A percentile compares a stretch with the other conserved stretches of the same genome.
These are phyloP conservation scores for Fissipunctia ypsillon DNA, from an alignment of 2,888 invertebrate species.

Conservation along the genomic window DNA sequence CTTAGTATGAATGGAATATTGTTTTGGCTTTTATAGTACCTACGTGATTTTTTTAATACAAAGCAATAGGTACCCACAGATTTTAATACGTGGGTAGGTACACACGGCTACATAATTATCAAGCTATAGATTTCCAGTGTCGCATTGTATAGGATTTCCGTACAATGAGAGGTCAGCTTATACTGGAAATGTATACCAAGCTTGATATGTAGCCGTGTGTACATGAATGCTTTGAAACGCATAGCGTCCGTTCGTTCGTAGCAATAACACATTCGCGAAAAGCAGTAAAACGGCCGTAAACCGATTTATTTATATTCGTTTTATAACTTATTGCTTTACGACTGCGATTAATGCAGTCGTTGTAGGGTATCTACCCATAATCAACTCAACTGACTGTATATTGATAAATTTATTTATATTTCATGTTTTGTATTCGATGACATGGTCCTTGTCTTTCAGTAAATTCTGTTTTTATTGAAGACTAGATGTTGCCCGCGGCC, in stretches of 20 bases:
- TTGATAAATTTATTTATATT: constrained; percentile 69
- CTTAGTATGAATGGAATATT: constrained; percentile 4
- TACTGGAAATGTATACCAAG: too few relatives aligned
- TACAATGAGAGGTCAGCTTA: too few relatives aligned
- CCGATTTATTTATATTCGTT: constrained; percentile 85
- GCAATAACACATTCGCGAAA: constrained; percentile 82
- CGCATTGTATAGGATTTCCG: too few relatives aligned
- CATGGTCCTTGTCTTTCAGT: not conserved
- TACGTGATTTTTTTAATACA: constrained; percentile 15
- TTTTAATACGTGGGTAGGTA: constrained; percentile 38
- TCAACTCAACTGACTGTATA: constrained; percentile 67
- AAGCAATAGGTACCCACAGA: constrained; percentile 40
- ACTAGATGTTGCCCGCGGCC: too few relatives aligned
- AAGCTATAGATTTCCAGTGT: too few relatives aligned
- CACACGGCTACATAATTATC: too few relatives aligned
- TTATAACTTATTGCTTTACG: constrained; percentile 85
- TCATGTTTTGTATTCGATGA: constrained; percentile 47
- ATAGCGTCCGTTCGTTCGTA: constrained; percentile 75
- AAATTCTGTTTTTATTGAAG: not conserved
- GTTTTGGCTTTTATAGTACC: not conserved
- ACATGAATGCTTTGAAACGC: constrained; percentile 61
- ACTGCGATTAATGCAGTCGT: constrained; percentile 81
- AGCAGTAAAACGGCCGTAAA: constrained; percentile 83
- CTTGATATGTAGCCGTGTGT: too few relatives aligned
- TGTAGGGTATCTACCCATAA: constrained; percentile 77